These are phyloP conservation scores for Monomorium pharaonis DNA, from an alignment of 1,140 invertebrate genomes.

Conservation along the genomic window DNA sequence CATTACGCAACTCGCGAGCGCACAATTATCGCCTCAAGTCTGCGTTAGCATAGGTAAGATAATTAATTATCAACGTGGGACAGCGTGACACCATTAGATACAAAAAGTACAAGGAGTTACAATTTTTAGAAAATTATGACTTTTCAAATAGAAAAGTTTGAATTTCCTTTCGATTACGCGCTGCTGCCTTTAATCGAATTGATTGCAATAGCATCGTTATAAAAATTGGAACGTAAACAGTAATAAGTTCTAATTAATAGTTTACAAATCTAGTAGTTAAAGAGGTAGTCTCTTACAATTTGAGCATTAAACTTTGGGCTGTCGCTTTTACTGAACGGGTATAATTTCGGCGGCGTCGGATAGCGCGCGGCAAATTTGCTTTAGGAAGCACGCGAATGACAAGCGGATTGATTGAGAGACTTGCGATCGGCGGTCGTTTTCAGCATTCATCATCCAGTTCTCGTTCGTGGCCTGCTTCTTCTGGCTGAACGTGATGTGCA, in stretches of 20 bases:
- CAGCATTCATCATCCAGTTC: constrained; percentile 89
- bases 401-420: constrained; percentile 6
- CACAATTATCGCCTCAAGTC: constrained; percentile 73
- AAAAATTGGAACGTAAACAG: background rate
- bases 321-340: background rate
- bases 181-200: background rate
- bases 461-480: constrained; percentile 92
- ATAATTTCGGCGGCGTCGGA: background rate
- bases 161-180: background rate
- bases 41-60: constrained; percentile 82
- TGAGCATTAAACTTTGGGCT: background rate
- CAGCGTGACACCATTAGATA: background rate
- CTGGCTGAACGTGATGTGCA: constrained; percentile 92
- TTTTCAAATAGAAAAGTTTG: background rate
- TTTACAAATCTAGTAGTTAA: too few species aligned
- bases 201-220: background rate
- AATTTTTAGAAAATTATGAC: background rate
- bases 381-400: background rate
- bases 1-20: constrained; percentile 81
- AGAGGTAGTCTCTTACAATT: background rate
- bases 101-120: background rate
- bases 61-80: constrained; percentile 13
- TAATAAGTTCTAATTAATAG: background rate
- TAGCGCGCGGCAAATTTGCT: background rate
- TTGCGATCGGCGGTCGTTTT: constrained; percentile 57